Evolutionary conservation across 1,140 invertebrate species (phyloP), one percentile per base, ranked within the genome.

Genomic region (Pantala flavescens): DNA sequence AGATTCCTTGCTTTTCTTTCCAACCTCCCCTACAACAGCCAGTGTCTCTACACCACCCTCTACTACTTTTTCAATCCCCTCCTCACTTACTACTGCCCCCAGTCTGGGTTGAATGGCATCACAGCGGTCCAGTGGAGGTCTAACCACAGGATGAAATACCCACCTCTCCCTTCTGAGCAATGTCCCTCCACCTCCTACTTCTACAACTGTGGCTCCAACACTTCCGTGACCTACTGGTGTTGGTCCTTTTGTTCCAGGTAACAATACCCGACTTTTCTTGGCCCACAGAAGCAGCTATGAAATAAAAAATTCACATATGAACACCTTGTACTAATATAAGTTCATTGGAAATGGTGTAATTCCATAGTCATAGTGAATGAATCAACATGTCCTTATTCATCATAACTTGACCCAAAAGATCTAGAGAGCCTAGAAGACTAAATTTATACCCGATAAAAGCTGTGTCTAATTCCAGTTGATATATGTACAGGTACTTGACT

Each of bases 121-220:
- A 23, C 78, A 81, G 21, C 79, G 77, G 28, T 80, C 78, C 19
- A 82, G 77, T 19, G 82, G 80, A 24, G 84, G 81, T 78, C 83
- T 85, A 14, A 80, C 76, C 43, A 81, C 77, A n/a, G 83, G 79
- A 21, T 84, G 82, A 36, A 81, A 80, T 28, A 85, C 80, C 84
- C 84, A 85, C 73, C 83, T 80, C 72, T 77, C 71, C 0, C 42
- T 72, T 21, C 49, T 63, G 16, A 63, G 49, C 49, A 63, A 21
- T 19, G 49, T 63, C n/a, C 49, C 49, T 36, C 73, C 71, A 7
- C 80, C 81, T 75, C 83, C 81, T 0, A 80, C 78, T 0, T 78
- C 75, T 74, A 78, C 16, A 49, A 77, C 77, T 74, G 82, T 82
- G 0, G 73, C 43, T 36, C 78, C 78, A 72, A 83, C 83, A 5